Conservation (phyloP, 1,140 invertebrate species). For the Sycophila sp. region DNA sequence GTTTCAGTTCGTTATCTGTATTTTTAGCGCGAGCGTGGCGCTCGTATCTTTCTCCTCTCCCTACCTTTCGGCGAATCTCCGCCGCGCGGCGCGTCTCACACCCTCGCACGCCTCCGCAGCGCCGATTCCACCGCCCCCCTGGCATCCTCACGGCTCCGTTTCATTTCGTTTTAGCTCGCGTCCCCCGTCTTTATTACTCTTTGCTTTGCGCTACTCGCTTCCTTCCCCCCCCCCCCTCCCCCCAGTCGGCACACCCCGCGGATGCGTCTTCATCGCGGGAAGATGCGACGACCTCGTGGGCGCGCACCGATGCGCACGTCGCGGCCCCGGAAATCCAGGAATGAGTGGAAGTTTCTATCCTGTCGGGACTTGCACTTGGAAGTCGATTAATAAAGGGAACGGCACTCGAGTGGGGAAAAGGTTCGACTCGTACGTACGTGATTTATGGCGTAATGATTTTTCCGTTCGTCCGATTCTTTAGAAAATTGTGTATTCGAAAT, state of each 20-base stretch:
- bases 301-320: no score
- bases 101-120: conserved; percentile 21
- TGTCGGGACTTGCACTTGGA: no score
- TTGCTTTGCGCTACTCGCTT: not conserved
- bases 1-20: conserved; percentile 65
- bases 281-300: not conserved
- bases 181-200: conserved; percentile 24
- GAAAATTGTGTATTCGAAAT: no score
- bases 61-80: not conserved
- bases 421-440: no score
- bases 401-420: no score
- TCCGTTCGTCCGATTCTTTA: no score
- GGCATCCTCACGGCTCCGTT: not conserved
- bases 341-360: no score
- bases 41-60: conserved; percentile 33
- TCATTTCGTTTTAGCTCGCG: conserved; percentile 5
- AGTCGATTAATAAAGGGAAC: no score
- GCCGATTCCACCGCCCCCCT: not conserved
- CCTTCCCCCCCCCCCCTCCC: no score
- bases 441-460: no score
- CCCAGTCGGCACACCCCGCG: not conserved
- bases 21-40: conserved; percentile 53
- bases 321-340: no score
- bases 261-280: conserved; percentile 9
- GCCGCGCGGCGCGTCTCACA: conserved; percentile 2